Evolutionary conservation across 2,797 vertebrate species (phyloP).

Genomic region (Peromyscus eremicus): DNA sequence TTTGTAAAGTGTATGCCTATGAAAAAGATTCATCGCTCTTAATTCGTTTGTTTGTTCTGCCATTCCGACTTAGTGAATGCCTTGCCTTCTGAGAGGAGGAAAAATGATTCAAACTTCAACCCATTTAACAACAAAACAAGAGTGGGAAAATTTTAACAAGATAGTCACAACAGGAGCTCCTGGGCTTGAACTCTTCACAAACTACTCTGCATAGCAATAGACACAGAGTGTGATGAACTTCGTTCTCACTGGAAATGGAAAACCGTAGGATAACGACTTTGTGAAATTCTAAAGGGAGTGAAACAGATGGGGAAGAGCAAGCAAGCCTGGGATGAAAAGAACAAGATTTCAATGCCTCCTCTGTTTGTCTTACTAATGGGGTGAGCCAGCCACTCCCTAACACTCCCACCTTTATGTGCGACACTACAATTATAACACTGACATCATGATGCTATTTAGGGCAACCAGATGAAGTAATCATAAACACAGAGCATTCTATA

Average conservation of each 20-base stretch:
- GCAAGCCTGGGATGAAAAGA: not conserved
- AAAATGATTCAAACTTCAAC: not conserved
- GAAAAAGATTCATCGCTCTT: constrained; percentile 35
- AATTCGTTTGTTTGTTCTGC: constrained; percentile 45
- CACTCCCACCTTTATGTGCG: not conserved
- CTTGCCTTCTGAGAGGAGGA: not conserved
- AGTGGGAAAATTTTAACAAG: not conserved
- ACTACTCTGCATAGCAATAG: not conserved
- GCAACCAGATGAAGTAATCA: not conserved
- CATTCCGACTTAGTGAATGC: not conserved
- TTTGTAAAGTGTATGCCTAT: not conserved
- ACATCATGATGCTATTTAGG: not conserved
- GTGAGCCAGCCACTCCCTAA: not conserved
- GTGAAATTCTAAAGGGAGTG: not conserved
- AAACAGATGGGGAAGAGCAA: not conserved
- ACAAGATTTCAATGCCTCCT: not conserved
- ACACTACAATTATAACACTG: not conserved
- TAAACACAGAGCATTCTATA: not conserved
- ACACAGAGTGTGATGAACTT: not conserved
- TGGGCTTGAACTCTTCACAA: not conserved
- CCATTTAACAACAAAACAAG: not conserved
- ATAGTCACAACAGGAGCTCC: not conserved
- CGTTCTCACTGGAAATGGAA: not conserved
- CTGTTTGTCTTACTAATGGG: not conserved
- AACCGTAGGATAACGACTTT: not conserved